These are phyloP conservation scores for Whitmania pigra DNA, from an alignment of 1,140 invertebrate species.

Conservation along the genomic window DNA sequence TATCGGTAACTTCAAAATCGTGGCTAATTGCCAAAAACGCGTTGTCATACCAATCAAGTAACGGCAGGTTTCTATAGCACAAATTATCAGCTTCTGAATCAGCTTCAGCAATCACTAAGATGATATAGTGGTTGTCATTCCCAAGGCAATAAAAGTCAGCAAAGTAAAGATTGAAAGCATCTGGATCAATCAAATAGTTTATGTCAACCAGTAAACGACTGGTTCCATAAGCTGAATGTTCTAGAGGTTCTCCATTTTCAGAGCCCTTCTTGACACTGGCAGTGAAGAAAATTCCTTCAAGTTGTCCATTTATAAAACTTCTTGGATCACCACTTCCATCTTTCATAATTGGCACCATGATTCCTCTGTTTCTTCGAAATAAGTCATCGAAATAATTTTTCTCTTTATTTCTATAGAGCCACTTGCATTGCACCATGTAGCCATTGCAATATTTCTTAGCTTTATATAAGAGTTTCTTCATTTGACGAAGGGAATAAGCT, in stretches of 20 bases:
- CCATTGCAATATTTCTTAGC: neutral
- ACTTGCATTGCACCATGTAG: neutral
- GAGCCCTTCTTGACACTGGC: neutral
- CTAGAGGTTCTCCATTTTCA: neutral
- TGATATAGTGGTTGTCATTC: constrained; percentile 19
- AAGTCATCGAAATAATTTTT: constrained; percentile 13
- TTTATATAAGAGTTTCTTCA: too few species aligned
- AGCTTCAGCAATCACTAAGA: constrained; percentile 12
- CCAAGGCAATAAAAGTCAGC: constrained; percentile 21
- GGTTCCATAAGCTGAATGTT: constrained; percentile 13
- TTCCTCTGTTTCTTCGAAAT: too few species aligned
- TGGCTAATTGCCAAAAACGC: too few species aligned
- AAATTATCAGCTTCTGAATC: neutral
- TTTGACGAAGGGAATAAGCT: too few species aligned
- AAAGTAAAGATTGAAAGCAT: constrained; percentile 17
- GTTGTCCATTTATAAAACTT: constrained; percentile 13
- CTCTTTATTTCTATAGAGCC: constrained; percentile 8
- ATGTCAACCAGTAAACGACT: constrained; percentile 1
- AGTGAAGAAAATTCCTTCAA: constrained; percentile 18
- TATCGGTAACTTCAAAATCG: too few species aligned
- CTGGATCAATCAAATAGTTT: neutral
- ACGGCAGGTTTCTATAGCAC: neutral
- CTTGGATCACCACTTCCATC: constrained; percentile 17
- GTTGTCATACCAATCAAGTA: too few species aligned
- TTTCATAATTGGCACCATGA: constrained; percentile 9